Base-by-base conservation (phyloP, 1,140 invertebrate genomes). In the Sesamia nonagrioides region DNA sequence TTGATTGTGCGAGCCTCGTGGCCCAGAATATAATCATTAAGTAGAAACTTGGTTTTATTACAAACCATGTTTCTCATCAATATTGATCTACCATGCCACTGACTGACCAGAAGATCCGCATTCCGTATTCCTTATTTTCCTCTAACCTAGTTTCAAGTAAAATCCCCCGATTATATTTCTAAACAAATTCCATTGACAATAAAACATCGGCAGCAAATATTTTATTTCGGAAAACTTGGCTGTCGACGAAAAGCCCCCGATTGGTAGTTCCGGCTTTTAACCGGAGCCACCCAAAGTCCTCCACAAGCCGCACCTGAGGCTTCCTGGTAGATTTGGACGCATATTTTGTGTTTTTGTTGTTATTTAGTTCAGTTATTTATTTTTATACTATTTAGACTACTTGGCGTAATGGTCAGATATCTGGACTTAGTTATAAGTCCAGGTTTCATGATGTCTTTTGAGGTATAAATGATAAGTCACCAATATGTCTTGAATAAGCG, bases 141-240 rank as follows among this genome's bases (percentile, higher is more conserved):
- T 7, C 21, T 2, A 27, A 50, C 18, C 42, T 42, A 27, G 18
- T 18, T 48, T 42, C 18, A 17, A 68, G 42, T 68, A 27, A 68
- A 68, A 50, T 50, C 40, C 11, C 3, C 21, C 17, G 18, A 68
- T 50, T 68, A 68, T 68, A 68, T 68, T 48, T 7, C 63, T 21
- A 50, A 68, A 48, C 63, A 68, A 68, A 1, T 68, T 68, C 42
- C 42, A 48, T 27, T 48, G 63, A 68, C 63, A 68, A 68, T 68
- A 68, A 68, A 50, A 68, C 42, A 48, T 68, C 21, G 63, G 27
- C 18, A 15, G 37, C n/a, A 21, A 63, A 63, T 42, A 63, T 63
- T 42, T 42, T 68, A 21, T 45, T 35, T 1, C 17, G 37, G 35
- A 63, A 63, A 21, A 63, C 35, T 42, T 37, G 37, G 35, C 42